Percentiles rank a stretch among this genome's conserved stretches.
Evolutionary conservation across 2,113 vertebrate genomes (phyloP).

Genomic region (Pseudopodoces humilis): DNA sequence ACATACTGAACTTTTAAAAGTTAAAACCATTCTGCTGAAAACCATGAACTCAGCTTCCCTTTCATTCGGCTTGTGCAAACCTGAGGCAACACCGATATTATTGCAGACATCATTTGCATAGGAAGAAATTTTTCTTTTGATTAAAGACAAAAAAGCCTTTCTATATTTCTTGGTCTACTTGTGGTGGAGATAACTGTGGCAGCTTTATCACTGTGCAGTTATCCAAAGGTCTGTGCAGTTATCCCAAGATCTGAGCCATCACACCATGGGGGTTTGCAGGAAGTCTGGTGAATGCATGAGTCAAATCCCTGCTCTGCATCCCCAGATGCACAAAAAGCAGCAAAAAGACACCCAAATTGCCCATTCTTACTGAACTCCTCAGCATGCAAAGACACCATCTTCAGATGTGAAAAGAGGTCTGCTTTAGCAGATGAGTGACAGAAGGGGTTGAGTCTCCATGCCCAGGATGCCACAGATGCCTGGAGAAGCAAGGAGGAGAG

Average conservation of each 20-base stretch:
- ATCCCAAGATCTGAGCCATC: neutral
- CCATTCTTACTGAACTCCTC: neutral
- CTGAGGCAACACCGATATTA: constrained; percentile 48
- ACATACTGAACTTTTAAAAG: neutral
- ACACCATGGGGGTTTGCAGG: neutral
- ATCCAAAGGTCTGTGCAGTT: neutral
- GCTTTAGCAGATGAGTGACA: neutral
- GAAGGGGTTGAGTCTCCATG: neutral
- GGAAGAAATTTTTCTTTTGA: constrained; percentile 43
- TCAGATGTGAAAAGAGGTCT: neutral
- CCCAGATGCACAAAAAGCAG: neutral
- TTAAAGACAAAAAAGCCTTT: constrained; percentile 8
- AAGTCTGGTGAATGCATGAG: neutral
- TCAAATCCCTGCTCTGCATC: neutral
- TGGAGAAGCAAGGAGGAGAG: neutral
- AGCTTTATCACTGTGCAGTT: neutral
- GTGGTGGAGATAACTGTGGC: neutral
- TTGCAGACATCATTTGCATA: constrained; percentile 47
- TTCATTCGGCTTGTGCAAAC: constrained; percentile 12
- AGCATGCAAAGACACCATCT: neutral
- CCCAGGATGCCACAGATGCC: neutral
- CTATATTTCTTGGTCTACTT: neutral
- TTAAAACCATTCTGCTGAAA: constrained; percentile 1
- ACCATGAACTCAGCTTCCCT: constrained; percentile 11
- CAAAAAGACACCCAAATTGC: neutral